Base-by-base conservation (phyloP, 1,140 invertebrate genomes). In the Ephestia elutella region DNA sequence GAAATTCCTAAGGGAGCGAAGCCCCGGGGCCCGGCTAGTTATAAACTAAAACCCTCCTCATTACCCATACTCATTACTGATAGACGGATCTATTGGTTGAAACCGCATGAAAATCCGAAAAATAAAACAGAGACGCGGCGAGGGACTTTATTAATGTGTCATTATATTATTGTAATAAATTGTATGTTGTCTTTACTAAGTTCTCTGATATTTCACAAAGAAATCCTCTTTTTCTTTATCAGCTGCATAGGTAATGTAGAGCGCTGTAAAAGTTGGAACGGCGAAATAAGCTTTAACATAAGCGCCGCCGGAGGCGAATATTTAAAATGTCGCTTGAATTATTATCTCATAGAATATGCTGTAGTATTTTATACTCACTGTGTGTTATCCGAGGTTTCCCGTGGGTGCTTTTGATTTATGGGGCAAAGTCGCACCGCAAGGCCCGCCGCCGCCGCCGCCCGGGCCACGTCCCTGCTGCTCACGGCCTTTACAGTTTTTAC, bases 351-450 rank as follows among this genome's bases (percentile, higher is more conserved):
- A 73, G 63, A 78, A 68, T 66, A 70, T 60, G 58, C 61, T 66
- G 63, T 61, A 65, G 57, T 68, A 61, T 73, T 70, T 70, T 70
- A 68, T 70, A 70, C 65, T 70, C 66, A 70, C 57, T 53, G 51
- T 61, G 55, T 58, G 59, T 62, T 63, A 63, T 63, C 55, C 57
- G 72, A 59, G 60, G 62, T 63, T 70, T 73, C 78, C 71, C 81
- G 56, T 60, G 75, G 78, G 76, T 75, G 75, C 68, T 75, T 80
- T 81, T 87, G 84, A 85, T 85, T 85, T 85, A 87, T 85, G 74
- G 75, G 67, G 68, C 67, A 68, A 79, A 83, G 79, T 80, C 76
- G 75, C 72, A 71, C 70, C 71, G 71, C 63, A 67, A 55, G 67
- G 68, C 68, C 60, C 68, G 69, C 68, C 68, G 59, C 70, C 73